Percentiles rank a stretch among this genome's conserved stretches.
phyloP scores from a whole-genome alignment of 2,113 vertebrate species.

The Artemisiospiza belli region DNA sequence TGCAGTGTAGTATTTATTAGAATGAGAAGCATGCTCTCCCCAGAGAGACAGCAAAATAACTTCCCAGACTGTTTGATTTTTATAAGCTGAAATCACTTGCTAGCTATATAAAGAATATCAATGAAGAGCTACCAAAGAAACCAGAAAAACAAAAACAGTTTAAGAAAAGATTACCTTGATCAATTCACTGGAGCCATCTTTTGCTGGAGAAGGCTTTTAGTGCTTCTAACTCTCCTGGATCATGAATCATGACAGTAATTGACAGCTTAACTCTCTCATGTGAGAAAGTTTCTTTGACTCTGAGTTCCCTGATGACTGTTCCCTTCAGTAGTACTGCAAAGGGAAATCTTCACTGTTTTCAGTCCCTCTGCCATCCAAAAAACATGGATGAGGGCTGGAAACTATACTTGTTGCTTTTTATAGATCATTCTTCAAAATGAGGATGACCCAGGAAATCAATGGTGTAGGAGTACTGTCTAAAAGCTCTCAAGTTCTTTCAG shows the following conservation, averaged over 20 bases:
- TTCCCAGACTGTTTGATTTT: neutral
- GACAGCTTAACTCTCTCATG: neutral
- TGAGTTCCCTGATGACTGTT: neutral
- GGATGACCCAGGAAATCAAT: neutral
- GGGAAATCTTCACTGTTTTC: neutral
- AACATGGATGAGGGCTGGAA: neutral
- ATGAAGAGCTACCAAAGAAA: neutral
- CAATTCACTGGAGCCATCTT: neutral
- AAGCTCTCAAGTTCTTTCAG: neutral
- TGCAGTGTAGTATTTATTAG: neutral
- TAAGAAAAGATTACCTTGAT: neutral
- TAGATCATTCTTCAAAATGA: neutral
- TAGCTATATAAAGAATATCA: neutral
- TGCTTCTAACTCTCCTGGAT: neutral
- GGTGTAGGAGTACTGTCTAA: neutral
- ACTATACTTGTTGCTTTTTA: neutral
- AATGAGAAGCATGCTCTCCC: neutral
- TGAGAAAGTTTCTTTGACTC: neutral
- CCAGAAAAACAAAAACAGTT: neutral
- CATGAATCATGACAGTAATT: neutral
- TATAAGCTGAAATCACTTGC: neutral
- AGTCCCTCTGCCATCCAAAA: neutral
- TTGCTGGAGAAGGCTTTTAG: neutral
- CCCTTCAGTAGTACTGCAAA: neutral
- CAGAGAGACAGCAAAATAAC: neutral